Conservation (phyloP, 2,888 invertebrate species). For the Megamerina dolium region DNA sequence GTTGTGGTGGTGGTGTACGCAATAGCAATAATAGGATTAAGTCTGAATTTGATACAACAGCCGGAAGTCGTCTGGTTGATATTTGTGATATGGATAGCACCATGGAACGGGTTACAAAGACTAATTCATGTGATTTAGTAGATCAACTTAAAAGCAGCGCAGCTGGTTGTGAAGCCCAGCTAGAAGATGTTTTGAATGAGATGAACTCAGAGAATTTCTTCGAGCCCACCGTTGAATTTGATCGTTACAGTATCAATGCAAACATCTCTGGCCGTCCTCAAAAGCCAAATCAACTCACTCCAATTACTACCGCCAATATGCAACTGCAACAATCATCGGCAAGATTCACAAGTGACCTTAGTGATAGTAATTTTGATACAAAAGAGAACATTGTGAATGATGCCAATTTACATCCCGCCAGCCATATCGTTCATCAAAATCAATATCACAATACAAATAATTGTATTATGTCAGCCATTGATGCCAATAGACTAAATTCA, state of each 20-base stretch:
- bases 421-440: constrained; percentile 26
- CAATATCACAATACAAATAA: constrained; percentile 7
- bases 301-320: neutral
- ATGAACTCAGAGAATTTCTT: constrained; percentile 22
- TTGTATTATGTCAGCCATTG: constrained; percentile 14
- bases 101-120: neutral
- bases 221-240: constrained; percentile 11
- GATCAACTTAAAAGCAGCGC: constrained; percentile 9
- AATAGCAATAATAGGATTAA: neutral
- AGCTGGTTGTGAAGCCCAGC: constrained; percentile 7
- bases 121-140: constrained; percentile 1
- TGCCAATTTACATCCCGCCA: constrained; percentile 45
- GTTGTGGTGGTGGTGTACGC: too few species aligned
- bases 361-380: constrained; percentile 31
- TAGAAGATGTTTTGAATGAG: constrained; percentile 24
- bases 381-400: constrained; percentile 44
- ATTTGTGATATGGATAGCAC: neutral
- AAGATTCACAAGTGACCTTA: constrained; percentile 25
- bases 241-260: neutral
- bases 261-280: neutral
- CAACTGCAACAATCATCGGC: neutral
- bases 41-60: too few species aligned
- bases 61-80: too few species aligned
- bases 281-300: constrained; percentile 3
- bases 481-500: too few species aligned